Evolutionary conservation across 2,113 vertebrate species (phyloP), one percentile per base, ranked within the genome.

Genomic region (Cacatua alba): DNA sequence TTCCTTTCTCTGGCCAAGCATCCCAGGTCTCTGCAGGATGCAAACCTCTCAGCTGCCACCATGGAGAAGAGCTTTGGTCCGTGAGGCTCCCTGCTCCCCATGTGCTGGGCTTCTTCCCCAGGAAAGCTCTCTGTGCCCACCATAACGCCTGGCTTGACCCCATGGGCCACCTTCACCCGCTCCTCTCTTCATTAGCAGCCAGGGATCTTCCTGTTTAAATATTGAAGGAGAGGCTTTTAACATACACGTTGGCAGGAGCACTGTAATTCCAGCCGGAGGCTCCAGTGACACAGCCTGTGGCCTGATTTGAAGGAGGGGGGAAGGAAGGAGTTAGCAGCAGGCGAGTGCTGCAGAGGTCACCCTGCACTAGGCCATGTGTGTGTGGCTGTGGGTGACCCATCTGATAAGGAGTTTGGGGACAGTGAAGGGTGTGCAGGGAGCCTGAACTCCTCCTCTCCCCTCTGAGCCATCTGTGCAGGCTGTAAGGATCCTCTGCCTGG

Each of bases 401-500:
- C 39, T n/a, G 37, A 65, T 86, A n/a, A 77, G 37, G 33, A 72
- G 79, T 57, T 3, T 44, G 80, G 41, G 46, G 17, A 60, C 1
- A 1, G 37, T 29, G 67, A 93, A 53, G 49, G 35, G 9, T 25
- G 33, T 2, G 0, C 3, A 6, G 35, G 49, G 59, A 90, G 43
- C 31, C 72, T n/a, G 35, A 80, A 33, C 35, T 59, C 57, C 33
- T 59, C 21, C 4, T 35, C 33, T 59, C 57, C 57, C 26, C 7
- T 3, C 0, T 1, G 57, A 95, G 59, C 81, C n/a, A 25, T 0
- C 0, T 0, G 0, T 28, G 57, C 26, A 76, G 63, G 46, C 69
- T 79, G 51, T 7, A 4, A 49, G 4, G 3, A 71, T 69, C 51
- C 37, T 82, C 53, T 4, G 4, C 1, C 0, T 65, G 46, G 75